phyloP scores from a whole-genome alignment of 2,888 invertebrate species.

The Folsomia manolachei region DNA sequence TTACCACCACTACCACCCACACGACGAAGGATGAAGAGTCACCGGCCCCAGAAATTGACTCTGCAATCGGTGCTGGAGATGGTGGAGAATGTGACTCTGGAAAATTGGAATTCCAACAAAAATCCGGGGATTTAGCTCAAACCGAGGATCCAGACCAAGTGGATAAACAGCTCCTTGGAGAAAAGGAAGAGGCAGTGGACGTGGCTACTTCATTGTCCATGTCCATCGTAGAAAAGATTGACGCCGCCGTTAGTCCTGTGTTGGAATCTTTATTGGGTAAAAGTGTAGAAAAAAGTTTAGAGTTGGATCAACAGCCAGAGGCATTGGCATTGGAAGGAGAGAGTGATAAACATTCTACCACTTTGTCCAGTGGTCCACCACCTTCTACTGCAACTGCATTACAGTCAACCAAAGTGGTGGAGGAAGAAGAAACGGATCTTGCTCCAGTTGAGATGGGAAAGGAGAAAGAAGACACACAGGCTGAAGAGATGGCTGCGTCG shows the following conservation, averaged over 20 bases:
- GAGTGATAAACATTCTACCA: conserved; percentile 8
- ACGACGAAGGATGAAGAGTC: conserved; percentile 18
- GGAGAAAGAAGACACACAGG: background rate
- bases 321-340: conserved; percentile 11
- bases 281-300: conserved; percentile 9
- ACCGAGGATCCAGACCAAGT: background rate
- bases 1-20: background rate
- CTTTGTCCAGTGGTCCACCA: background rate
- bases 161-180: conserved; percentile 4
- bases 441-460: background rate
- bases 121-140: background rate
- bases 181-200: background rate
- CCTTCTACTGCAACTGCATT: conserved; percentile 3
- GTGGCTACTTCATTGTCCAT: background rate
- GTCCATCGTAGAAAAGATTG: conserved; percentile 30
- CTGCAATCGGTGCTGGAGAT: background rate
- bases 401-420: background rate
- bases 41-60: conserved; percentile 5
- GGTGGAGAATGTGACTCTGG: background rate
- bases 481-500: conserved; percentile 12
- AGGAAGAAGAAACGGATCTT: background rate
- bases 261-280: conserved; percentile 34
- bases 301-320: background rate
- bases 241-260: conserved; percentile 38
- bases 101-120: background rate